Base-by-base conservation (phyloP, 1,140 invertebrate species). In the Drosophila novamexicana region DNA sequence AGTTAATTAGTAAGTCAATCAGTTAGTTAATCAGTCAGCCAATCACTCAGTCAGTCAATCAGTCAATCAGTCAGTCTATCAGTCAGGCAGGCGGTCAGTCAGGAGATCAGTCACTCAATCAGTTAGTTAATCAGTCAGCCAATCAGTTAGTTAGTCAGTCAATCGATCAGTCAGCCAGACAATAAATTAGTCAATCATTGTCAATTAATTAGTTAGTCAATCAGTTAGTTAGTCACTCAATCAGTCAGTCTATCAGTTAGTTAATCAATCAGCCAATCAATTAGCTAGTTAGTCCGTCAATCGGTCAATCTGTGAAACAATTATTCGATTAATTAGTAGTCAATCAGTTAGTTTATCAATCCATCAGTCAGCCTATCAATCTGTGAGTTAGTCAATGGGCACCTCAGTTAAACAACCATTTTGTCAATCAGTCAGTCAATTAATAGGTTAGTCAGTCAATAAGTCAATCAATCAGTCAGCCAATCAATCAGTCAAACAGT, bases 391-490 rank as follows among this genome's bases (percentile, higher is more conserved):
- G 1, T 14, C n/a, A 16, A 18, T 2, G 18, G 18, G 18, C 18
- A 18, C 1, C 14, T 42, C 40, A 14, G 0, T 42, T n/a, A 42
- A 12, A 9, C 10, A n/a, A n/a, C 8, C 4, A 10, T 10, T 44
- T 7, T 1, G 29, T 34, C 45, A 47, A 47, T 40, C 54, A 40
- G 29, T 36, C 37, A 59, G n/a, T 18, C 29, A 44, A 16, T 14
- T 14, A 14, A 14, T 14, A 14, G 14, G 14, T 14, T 18, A 69
- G 12, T 29, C 40, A 53, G 18, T 10, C 39, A 32, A 29, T 12
- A 22, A 42, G 44, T 69, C 61, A 54, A 16, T 68, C 45, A 36
- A 10, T 52, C 22, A 52, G 44, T 58, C 18, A 1, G 18, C 14
- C 14, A 14, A 14, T 14, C 14, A 14, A 14, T 14, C 14, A 14